A percentile compares a stretch with the other conserved stretches of the same genome.
Conservation (phyloP, 2,888 invertebrate genomes). For the Catotricha subobsoleta region DNA sequence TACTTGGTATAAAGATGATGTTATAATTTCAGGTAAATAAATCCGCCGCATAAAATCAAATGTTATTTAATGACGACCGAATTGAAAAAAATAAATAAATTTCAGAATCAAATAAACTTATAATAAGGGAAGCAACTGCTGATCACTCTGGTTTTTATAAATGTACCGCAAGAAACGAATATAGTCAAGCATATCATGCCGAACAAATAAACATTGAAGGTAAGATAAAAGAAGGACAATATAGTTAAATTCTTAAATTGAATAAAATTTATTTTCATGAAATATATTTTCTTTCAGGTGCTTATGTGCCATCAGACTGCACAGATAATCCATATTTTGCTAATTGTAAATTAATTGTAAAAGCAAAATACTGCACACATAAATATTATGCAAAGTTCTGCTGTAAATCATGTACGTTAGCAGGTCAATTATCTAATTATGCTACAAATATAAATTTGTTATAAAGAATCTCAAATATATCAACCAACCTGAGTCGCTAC, state of each 20-base stretch:
- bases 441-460: too few species aligned
- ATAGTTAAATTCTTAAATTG: too few species aligned
- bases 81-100: background rate
- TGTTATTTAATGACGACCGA: background rate
- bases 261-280: too few species aligned
- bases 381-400: conserved; percentile 85
- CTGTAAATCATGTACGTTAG: conserved; percentile 79
- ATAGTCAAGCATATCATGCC: conserved; percentile 43
- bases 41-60: background rate
- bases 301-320: conserved; percentile 61
- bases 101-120: conserved; percentile 30
- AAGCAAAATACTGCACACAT: conserved; percentile 69
- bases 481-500: too few species aligned
- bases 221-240: too few species aligned
- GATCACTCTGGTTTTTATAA: conserved; percentile 65
- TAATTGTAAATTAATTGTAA: conserved; percentile 74
- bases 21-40: conserved; percentile 42
- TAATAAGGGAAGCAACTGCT: conserved; percentile 41
- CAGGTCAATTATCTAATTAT: conserved; percentile 43
- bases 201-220: conserved; percentile 58
- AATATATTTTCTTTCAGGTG: conserved; percentile 34
- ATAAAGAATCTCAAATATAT: too few species aligned
- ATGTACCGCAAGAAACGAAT: conserved; percentile 65
- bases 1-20: conserved; percentile 64
- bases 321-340: conserved; percentile 77